Base-by-base conservation (phyloP, 2,113 vertebrate species). In the Sialia sialis region DNA sequence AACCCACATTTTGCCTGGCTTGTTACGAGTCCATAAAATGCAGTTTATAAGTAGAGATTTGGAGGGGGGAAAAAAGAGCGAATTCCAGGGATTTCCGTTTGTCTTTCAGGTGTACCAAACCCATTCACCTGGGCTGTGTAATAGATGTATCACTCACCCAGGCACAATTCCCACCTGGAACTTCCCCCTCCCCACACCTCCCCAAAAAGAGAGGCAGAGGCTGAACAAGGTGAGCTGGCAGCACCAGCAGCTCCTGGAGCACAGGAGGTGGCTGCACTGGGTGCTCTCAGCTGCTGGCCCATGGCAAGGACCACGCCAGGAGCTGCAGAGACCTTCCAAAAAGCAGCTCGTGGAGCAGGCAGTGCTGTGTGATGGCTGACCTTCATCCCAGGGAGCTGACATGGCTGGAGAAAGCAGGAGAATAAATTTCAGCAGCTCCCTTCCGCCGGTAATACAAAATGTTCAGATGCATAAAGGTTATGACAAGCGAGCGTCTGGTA, bases 381-480 rank as follows among this genome's bases (percentile, higher is more conserved):
- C 93, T 87, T 81, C 6, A 13, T 89, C 88, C 80, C 3, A 0
- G 51, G 29, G 66, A 92, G 76, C 89, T 52, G 66, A 92, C 88
- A 90, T 0, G 25, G 56, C 34, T 69, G 89, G 84, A 67, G 83
- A 76, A 77, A 79, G 66, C 77, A 90, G 77, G 64, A 73, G 82
- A 86, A 90, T 82, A 81, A 94, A 95, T 79, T 73, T 29, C 64
- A 62, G 41, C 26, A 23, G 9, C 43, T 92, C 54, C 54, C n/a
- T 88, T 55, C 75, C 1, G 5, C 66, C 0, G 22, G 55, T 75
- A 78, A 88, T 13, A 60, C 89, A 76, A 32, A 94, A 63, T 70
- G 94, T 86, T 89, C 90, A 76, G 85, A 85, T 76, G 70, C 95
- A 91, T 60, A 85, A 81, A 96, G 95, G 93, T 95, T 95, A 80